Evolutionary conservation across 2,113 vertebrate species (phyloP).

Genomic region (Stegastes partitus): DNA sequence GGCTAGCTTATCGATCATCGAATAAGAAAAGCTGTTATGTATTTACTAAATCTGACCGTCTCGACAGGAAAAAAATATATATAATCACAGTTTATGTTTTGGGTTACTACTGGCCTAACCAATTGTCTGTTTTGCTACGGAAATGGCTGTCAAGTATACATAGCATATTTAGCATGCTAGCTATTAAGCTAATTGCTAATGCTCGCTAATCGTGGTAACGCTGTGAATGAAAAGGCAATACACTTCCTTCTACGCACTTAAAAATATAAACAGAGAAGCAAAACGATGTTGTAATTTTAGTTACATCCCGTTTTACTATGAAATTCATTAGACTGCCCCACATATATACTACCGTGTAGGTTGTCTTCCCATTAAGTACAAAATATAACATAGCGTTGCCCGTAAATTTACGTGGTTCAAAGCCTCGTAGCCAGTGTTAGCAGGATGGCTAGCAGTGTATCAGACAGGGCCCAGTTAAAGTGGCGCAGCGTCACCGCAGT

Average conservation of each 20-base stretch:
- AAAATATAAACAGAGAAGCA: constrained; percentile 72
- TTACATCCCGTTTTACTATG: neutral
- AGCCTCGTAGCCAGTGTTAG: constrained; percentile 64
- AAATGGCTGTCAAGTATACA: constrained; percentile 28
- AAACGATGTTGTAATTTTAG: neutral
- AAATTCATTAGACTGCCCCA: rapidly evolving
- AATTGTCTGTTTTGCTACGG: constrained; percentile 21
- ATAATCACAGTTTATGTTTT: neutral
- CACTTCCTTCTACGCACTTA: constrained; percentile 86
- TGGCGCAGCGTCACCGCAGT: constrained; percentile 87
- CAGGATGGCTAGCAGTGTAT: constrained; percentile 60
- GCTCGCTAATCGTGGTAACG: constrained; percentile 66
- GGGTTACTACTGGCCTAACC: rapidly evolving
- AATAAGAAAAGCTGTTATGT: neutral
- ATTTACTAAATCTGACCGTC: neutral
- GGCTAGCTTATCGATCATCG: constrained; percentile 9
- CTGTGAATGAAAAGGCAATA: constrained; percentile 72
- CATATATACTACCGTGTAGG: neutral
- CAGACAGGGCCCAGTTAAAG: constrained; percentile 78
- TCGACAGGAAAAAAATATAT: rapidly evolving
- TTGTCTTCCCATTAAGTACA: neutral
- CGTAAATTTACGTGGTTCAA: constrained; percentile 61
- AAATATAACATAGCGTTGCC: constrained; percentile 40
- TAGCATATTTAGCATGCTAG: constrained; percentile 61
- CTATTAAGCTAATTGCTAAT: constrained; percentile 64